Percentiles rank a stretch among this genome's conserved stretches.
Evolutionary conservation across 2,797 vertebrate genomes (phyloP).

Genomic region (Melanogrammus aeglefinus): DNA sequence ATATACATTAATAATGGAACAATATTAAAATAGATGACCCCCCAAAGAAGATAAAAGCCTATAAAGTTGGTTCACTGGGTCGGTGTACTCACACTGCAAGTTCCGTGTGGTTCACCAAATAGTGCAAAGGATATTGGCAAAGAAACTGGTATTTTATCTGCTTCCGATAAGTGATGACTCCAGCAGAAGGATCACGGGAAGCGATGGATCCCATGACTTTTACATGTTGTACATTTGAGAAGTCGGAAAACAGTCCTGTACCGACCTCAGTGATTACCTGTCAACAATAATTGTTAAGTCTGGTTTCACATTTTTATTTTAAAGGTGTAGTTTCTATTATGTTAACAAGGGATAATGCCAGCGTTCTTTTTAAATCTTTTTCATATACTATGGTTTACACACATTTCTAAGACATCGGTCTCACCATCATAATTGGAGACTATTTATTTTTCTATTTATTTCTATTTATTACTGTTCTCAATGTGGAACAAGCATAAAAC

Average conservation of each 20-base stretch:
- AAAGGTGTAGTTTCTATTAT: background rate
- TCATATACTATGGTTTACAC: background rate
- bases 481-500: background rate
- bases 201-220: slow-evolving; percentile 69
- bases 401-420: background rate
- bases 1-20: too few relatives aligned
- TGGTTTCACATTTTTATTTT: background rate
- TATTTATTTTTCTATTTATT: background rate
- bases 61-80: background rate
- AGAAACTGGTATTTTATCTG: slow-evolving; percentile 73
- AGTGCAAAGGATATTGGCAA: slow-evolving; percentile 73
- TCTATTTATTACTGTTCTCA: background rate
- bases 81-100: slow-evolving; percentile 70
- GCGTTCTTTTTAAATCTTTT: too few relatives aligned
- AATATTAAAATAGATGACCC: background rate
- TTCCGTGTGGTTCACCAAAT: slow-evolving; percentile 73
- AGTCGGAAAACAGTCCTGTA: slow-evolving; percentile 54
- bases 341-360: background rate
- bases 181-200: slow-evolving; percentile 53
- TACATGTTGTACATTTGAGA: slow-evolving; percentile 64
- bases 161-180: slow-evolving; percentile 62
- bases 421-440: background rate
- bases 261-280: slow-evolving; percentile 57
- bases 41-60: background rate
- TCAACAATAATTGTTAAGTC: slow-evolving; percentile 14